These are phyloP conservation scores for Anguilla anguilla DNA, from an alignment of 2,797 vertebrate species.

Conservation along the genomic window DNA sequence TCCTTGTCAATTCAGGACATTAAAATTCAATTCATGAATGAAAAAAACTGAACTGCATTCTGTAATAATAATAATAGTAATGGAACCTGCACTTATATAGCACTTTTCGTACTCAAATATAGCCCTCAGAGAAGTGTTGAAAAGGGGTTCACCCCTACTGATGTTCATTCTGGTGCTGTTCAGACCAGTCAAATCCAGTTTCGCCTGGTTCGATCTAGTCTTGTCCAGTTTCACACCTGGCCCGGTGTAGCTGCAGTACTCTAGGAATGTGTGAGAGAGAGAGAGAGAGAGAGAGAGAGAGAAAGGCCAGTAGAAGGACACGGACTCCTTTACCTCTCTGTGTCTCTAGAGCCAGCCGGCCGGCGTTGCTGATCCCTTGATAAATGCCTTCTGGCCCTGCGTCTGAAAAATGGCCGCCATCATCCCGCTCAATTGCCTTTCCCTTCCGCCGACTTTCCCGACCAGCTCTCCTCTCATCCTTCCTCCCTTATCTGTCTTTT, in stretches of 20 bases:
- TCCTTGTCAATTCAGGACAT: no score
- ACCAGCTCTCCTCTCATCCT: slow-evolving; percentile 23
- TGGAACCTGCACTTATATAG: no score
- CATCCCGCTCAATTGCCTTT: slow-evolving; percentile 37
- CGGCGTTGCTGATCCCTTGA: slow-evolving; percentile 50
- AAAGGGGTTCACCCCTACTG: neutral
- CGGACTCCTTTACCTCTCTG: slow-evolving; percentile 46
- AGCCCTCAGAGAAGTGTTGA: no score
- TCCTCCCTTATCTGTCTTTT: neutral
- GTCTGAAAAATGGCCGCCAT: slow-evolving; percentile 49
- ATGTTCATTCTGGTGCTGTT: neutral
- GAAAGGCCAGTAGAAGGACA: neutral
- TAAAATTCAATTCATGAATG: neutral
- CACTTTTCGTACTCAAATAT: no score
- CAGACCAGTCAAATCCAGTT: neutral
- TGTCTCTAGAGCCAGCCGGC: neutral
- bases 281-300: no score
- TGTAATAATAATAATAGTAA: no score
- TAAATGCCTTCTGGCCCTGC: slow-evolving; percentile 44
- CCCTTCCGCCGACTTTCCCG: slow-evolving; percentile 51
- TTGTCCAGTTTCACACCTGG: neutral
- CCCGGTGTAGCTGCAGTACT: neutral
- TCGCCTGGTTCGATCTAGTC: neutral
- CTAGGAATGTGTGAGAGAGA: neutral
- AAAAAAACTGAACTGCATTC: no score